phyloP scores from a whole-genome alignment of 2,888 invertebrate genomes.

The Theristus sp. region DNA sequence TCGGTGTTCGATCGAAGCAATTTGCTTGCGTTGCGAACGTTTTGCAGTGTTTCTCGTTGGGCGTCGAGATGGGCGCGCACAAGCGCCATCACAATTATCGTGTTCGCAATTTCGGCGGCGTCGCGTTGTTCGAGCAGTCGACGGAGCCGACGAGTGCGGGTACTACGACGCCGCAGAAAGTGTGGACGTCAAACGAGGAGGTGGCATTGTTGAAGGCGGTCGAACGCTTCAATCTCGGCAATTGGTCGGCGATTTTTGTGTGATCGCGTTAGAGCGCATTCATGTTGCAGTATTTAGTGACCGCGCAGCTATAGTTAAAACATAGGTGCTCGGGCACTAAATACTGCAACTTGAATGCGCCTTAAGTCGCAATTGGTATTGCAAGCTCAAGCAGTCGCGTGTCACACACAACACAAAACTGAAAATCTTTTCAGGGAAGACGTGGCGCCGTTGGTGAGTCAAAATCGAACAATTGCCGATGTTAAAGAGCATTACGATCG shows the following conservation, averaged over 20 bases:
- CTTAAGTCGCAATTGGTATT: no score
- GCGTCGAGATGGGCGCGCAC: slow-evolving; percentile 6
- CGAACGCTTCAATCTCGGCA: slow-evolving; percentile 8
- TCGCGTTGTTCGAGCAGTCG: not conserved
- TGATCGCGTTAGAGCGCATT: no score
- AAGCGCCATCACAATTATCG: slow-evolving; percentile 6
- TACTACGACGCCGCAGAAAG: not conserved
- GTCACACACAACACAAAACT: no score
- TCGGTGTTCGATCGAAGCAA: no score
- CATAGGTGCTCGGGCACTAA: no score
- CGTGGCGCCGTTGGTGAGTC: not conserved
- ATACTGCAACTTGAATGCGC: no score
- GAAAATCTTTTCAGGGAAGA: slow-evolving; percentile 4
- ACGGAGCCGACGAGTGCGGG: not conserved
- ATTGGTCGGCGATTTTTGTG: slow-evolving; percentile 3
- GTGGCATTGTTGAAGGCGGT: slow-evolving; percentile 7
- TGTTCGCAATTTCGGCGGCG: not conserved
- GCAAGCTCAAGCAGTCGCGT: no score
- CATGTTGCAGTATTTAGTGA: no score
- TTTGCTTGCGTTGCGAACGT: not conserved
- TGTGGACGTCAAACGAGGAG: slow-evolving; percentile 4
- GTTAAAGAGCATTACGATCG: slow-evolving; percentile 7
- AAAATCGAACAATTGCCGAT: not conserved
- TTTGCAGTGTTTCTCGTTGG: slow-evolving; percentile 6
- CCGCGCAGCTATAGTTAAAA: no score